Base-by-base conservation (phyloP, 1,140 invertebrate species). In the Schlechtendalia chinensis region DNA sequence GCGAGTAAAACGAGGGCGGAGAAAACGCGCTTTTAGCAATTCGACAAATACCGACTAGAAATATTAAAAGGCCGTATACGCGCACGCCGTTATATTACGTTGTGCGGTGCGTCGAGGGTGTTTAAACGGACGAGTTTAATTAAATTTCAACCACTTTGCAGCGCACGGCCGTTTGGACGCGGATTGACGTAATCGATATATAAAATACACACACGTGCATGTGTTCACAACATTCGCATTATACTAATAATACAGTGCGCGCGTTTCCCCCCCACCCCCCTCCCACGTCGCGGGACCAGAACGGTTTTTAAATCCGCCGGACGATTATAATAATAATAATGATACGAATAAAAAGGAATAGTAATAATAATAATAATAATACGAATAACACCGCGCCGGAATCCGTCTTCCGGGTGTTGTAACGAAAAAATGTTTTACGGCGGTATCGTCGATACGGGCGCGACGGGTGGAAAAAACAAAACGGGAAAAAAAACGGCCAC, bases 351-450 rank as follows among this genome's bases (percentile, higher is more conserved):
- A 1, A 65, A 11, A n/a, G 63, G 29, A 19, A 27, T 32, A 17
- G 29, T 65, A 19, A 32, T 39, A n/a, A 39, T 1, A 10, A 39
- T n/a, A 22, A 69, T 69, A 69, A 69, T 69, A 67, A 39, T 39
- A 39, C 54, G 19, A 0, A 4, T 22, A 22, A 58, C 19, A 22
- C 32, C 5, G 53, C 39, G 2, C 27, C 56, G 32, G 56, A 77
- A 58, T 77, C 59, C 59, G 74, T 77, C 56, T 77, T 77, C 74
- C 53, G 53, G 74, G 74, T 77, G 74, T 77, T 58, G n/a, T n/a
- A n/a, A 59, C 56, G 74, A 45, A 77, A n/a, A 77, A 77, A 56
- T 77, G 74, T 77, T n/a, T 59, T 58, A 59, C 74, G 59, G 32
- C 27, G n/a, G 39, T 75, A 58, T 59, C 32, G 17, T 8, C 24